These are phyloP conservation scores for Arvicola amphibius DNA, from an alignment of 2,797 vertebrate species.

Conservation along the genomic window DNA sequence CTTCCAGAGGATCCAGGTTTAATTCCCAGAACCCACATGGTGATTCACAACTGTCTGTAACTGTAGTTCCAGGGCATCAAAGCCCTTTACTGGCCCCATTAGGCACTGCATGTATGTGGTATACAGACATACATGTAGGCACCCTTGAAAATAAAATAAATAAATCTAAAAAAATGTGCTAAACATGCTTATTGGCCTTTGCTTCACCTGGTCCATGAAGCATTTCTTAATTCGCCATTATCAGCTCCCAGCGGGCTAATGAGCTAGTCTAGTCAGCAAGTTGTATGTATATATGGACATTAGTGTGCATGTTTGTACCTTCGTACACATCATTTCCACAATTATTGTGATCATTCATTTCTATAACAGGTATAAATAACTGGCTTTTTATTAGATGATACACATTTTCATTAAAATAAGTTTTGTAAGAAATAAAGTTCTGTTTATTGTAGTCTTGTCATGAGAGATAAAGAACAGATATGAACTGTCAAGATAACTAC, in stretches of 20 bases:
- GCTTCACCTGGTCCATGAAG: not conserved
- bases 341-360: not conserved
- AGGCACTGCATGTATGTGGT: not conserved
- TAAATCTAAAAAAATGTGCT: not conserved
- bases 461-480: not conserved
- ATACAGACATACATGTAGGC: not conserved
- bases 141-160: not conserved
- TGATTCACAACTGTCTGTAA: not conserved
- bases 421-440: not conserved
- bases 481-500: not conserved
- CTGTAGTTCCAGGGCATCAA: not conserved
- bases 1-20: not conserved
- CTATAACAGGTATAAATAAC: not conserved
- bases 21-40: not conserved
- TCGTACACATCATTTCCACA: not conserved
- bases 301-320: not conserved
- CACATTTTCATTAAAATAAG: not conserved
- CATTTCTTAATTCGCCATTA: slow-evolving; percentile 2
- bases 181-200: not conserved
- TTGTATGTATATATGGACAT: not conserved
- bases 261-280: not conserved
- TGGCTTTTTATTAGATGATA: not conserved
- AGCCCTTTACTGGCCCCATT: not conserved
- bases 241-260: not conserved
- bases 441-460: not conserved